Base-by-base conservation (phyloP, 1,140 invertebrate genomes). In the Papilio polyxenes region DNA sequence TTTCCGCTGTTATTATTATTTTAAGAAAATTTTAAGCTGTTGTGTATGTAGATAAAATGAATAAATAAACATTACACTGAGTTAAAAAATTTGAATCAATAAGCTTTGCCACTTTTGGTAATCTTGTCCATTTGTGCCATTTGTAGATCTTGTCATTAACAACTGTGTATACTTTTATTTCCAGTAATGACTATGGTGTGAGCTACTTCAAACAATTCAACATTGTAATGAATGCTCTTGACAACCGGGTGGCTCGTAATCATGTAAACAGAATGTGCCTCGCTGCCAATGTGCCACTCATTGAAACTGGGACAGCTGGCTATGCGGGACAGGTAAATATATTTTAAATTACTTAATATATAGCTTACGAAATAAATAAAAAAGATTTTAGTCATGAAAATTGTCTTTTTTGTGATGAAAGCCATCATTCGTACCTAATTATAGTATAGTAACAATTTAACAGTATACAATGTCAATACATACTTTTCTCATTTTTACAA, bases 221-320 rank as follows among this genome's bases (percentile, higher is more conserved):
- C 77, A 90, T 99, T 65, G 98, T 99, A 11, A 95, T 99, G 95
- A 99, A 99, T 96, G 99, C 99, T 17, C 95, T 99, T 82, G 99
- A 99, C 92, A 99, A 99, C 92, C 96, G 97, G 93, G 97, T 97
- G 79, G 99, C 99, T 13, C 96, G 99, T 81, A 99, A 98, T 91
- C 99, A 99, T 96, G 99, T 99, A 0, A 99, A 99, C 95, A 96
- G 99, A 53, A 98, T 99, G 98, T 99, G 99, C 95, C 95, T 99
- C 23, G 98, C 99, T 75, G 98, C 98, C 15, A 97, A 98, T 91
- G 95, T 99, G 13, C 98, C 99, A 3, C 93, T 99, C 1, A 97
- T 99, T 87, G 99, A 99, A 93, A 99, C 98, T 89, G 99, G 99
- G 15, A 99, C 99, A 20, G 97, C 99, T 77, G 99, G 99, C 9